These are phyloP conservation scores for Oopsacas minuta DNA, from an alignment of 37 sponge, comb jelly and placozoan species.

Conservation along the genomic window DNA sequence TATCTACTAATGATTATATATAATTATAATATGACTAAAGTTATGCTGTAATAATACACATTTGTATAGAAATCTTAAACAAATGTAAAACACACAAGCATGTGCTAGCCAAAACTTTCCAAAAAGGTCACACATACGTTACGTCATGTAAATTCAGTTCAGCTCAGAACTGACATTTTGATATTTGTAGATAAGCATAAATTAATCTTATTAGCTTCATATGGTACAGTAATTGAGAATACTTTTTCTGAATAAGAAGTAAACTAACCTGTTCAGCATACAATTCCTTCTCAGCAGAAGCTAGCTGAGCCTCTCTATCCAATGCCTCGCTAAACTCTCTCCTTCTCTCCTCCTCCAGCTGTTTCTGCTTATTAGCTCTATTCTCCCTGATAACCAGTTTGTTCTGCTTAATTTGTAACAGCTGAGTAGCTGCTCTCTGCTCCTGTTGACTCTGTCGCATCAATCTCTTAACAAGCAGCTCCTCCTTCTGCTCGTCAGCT, in stretches of 20 bases:
- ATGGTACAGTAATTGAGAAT: too few species aligned
- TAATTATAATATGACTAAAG: too few species aligned
- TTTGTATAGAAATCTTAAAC: too few species aligned
- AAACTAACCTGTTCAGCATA: constrained; percentile 4
- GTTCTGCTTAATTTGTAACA: constrained; percentile 76
- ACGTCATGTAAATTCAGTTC: too few species aligned
- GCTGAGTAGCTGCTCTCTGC: constrained; percentile 73
- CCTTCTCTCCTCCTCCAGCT: constrained; percentile 62
- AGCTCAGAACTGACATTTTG: too few species aligned
- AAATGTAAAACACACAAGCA: too few species aligned
- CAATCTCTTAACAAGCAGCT: constrained; percentile 66
- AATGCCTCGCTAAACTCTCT: constrained; percentile 65
- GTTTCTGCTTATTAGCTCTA: constrained; percentile 49
- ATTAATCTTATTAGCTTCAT: too few species aligned
- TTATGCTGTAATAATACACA: too few species aligned
- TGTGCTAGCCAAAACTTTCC: too few species aligned
- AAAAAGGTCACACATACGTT: too few species aligned
- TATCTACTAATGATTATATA: too few species aligned
- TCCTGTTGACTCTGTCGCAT: constrained; percentile 86
- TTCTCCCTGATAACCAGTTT: constrained; percentile 71
- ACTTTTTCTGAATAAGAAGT: background rate
- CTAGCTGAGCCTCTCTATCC: constrained; percentile 44
- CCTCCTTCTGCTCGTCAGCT: constrained; percentile 33
- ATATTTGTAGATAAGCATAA: too few species aligned
- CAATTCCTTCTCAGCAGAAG: background rate